These are phyloP conservation scores for Melanaphis sacchari DNA, from an alignment of 1,140 invertebrate species.

Conservation along the genomic window DNA sequence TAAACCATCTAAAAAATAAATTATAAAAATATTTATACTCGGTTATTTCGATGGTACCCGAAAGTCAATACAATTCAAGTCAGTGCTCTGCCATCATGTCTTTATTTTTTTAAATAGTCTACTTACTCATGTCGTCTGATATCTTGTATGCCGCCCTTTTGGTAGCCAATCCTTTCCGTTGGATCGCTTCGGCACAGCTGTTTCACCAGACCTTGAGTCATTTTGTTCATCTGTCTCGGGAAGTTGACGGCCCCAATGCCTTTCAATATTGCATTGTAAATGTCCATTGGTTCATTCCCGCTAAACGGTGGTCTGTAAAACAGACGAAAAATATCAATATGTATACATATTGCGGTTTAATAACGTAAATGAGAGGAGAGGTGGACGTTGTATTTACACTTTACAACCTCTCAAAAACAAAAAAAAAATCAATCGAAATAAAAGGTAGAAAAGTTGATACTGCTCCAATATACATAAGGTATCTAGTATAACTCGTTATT, in stretches of 20 bases:
- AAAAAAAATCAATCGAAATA: not conserved
- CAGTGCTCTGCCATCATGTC: not conserved
- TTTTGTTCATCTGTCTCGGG: conserved; percentile 78
- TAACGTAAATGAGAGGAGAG: not conserved
- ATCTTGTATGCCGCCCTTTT: conserved; percentile 88
- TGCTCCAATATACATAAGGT: too few relatives aligned
- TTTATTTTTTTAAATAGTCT: not conserved
- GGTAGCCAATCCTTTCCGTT: conserved; percentile 91
- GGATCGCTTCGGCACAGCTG: conserved; percentile 88
- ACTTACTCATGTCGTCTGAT: conserved; percentile 89
- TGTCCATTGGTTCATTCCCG: conserved; percentile 91
- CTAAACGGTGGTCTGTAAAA: conserved; percentile 87
- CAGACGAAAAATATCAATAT: not conserved
- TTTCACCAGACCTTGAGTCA: conserved; percentile 83
- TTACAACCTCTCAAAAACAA: not conserved
- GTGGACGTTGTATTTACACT: not conserved
- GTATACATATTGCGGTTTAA: not conserved
- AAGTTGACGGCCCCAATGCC: conserved; percentile 91
- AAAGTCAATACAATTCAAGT: not conserved
- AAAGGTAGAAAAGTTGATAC: too few relatives aligned
- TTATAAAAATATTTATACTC: not conserved
- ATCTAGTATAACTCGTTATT: too few relatives aligned
- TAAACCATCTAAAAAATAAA: conserved; percentile 77
- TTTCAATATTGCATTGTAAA: conserved; percentile 93
- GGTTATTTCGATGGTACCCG: not conserved